Evolutionary conservation across 2,113 vertebrate species (phyloP).

Genomic region (Tetrao urogallus): DNA sequence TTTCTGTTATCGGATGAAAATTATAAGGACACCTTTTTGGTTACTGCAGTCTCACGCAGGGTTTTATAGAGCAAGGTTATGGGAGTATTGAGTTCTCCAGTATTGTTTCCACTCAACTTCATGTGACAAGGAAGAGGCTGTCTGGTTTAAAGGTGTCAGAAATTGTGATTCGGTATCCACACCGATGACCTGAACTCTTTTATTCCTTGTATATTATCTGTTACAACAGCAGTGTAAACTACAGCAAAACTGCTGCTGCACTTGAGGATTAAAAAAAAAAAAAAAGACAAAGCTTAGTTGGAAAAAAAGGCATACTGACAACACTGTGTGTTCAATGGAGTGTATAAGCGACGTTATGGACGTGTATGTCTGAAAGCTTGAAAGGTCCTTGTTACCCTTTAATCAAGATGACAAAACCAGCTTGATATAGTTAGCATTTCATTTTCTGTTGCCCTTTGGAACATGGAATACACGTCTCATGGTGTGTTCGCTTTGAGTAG

Average conservation of each 20-base stretch:
- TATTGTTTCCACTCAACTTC: neutral
- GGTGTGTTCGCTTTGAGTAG: neutral
- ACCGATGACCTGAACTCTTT: neutral
- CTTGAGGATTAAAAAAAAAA: neutral
- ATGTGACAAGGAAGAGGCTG: neutral
- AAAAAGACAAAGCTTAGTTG: neutral
- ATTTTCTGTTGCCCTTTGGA: conserved; percentile 24
- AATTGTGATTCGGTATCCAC: neutral
- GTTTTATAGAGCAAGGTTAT: neutral
- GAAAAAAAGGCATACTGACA: neutral
- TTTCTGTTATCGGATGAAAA: neutral
- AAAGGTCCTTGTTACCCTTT: neutral
- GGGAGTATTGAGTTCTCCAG: neutral
- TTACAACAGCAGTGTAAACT: neutral
- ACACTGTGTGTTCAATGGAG: neutral
- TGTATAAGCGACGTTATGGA: neutral
- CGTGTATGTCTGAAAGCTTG: neutral
- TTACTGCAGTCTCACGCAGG: neutral
- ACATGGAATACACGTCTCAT: neutral
- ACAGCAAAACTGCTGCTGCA: neutral
- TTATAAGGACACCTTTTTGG: neutral
- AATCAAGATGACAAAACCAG: conserved; percentile 1
- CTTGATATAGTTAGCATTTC: neutral
- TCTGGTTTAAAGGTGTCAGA: neutral
- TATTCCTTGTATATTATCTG: neutral